Percentiles rank a stretch among this genome's conserved stretches.
Conservation (phyloP, 1,140 invertebrate species). For the Drosophila insularis region DNA sequence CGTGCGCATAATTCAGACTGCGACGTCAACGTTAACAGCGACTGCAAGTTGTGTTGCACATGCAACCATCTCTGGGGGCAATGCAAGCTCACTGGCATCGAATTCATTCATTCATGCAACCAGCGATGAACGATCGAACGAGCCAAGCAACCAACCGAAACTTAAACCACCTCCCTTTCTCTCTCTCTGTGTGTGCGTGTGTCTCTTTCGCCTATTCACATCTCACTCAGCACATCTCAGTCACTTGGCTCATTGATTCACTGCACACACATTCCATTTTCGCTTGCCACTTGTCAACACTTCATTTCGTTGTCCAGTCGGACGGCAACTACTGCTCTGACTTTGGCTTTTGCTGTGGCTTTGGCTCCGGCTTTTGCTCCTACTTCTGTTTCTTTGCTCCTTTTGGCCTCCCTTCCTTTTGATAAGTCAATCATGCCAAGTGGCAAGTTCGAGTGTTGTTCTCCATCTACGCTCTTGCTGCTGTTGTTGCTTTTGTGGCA, state of each 20-base stretch:
- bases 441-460: constrained; percentile 74
- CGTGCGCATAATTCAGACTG: constrained; percentile 77
- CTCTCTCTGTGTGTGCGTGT: no score
- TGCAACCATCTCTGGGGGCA: constrained; percentile 55
- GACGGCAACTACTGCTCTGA: constrained; percentile 12
- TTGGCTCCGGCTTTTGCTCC: constrained; percentile 26
- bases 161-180: neutral
- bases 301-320: constrained; percentile 58
- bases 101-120: constrained; percentile 72
- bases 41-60: constrained; percentile 49
- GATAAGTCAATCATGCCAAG: constrained; percentile 79
- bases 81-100: constrained; percentile 24
- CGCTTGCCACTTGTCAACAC: constrained; percentile 79
- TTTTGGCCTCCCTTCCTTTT: constrained; percentile 51
- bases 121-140: neutral
- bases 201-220: neutral
- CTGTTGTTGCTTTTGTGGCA: constrained; percentile 43
- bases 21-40: constrained; percentile 33
- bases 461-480: neutral
- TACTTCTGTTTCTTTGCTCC: constrained; percentile 31
- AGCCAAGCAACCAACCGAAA: neutral
- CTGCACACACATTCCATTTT: constrained; percentile 72
- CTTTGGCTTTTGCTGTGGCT: neutral
- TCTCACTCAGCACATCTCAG: constrained; percentile 28
- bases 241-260: constrained; percentile 76